A percentile compares a stretch with the other conserved stretches of the same genome.
Evolutionary conservation across 2,888 invertebrate species (phyloP).

Genomic region (Cremastobaeus sp.): DNA sequence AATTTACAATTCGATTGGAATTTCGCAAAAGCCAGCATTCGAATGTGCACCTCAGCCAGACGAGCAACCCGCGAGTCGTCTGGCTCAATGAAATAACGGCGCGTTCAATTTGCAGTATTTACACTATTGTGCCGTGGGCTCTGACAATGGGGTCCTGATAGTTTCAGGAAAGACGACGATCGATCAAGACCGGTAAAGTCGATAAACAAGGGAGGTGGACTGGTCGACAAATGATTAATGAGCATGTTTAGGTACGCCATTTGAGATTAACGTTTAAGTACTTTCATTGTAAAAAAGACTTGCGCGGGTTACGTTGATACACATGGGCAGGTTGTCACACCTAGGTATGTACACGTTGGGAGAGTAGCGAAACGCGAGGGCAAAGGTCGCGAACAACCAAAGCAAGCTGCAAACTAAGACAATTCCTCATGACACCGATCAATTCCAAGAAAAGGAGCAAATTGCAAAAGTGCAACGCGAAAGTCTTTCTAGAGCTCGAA

Average conservation of each 20-base stretch:
- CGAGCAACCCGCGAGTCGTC: too few relatives aligned
- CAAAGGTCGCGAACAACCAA: too few relatives aligned
- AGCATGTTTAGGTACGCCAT: constrained; percentile 39
- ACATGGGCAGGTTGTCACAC: too few relatives aligned
- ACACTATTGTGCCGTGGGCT: too few relatives aligned
- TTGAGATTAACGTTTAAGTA: constrained; percentile 61
- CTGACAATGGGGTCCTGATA: too few relatives aligned
- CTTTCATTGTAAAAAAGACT: constrained; percentile 67
- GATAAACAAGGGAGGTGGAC: not conserved
- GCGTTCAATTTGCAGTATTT: too few relatives aligned
- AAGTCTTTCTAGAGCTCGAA: constrained; percentile 29
- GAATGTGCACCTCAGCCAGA: too few relatives aligned
- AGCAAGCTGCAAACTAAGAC: constrained; percentile 20
- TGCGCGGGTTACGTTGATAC: constrained; percentile 11
- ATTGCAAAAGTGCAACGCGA: not conserved
- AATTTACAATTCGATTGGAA: too few relatives aligned
- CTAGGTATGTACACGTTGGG: constrained; percentile 40
- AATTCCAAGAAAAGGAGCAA: constrained; percentile 29
- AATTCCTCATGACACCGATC: constrained; percentile 28
- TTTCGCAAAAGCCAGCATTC: too few relatives aligned
- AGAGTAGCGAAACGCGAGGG: too few relatives aligned
- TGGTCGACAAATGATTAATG: constrained; percentile 22
- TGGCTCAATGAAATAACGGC: too few relatives aligned
- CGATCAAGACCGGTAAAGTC: not conserved
- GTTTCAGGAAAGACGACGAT: too few relatives aligned